Conservation (phyloP, 2,888 invertebrate species). For the Eurytoma adleriae region DNA sequence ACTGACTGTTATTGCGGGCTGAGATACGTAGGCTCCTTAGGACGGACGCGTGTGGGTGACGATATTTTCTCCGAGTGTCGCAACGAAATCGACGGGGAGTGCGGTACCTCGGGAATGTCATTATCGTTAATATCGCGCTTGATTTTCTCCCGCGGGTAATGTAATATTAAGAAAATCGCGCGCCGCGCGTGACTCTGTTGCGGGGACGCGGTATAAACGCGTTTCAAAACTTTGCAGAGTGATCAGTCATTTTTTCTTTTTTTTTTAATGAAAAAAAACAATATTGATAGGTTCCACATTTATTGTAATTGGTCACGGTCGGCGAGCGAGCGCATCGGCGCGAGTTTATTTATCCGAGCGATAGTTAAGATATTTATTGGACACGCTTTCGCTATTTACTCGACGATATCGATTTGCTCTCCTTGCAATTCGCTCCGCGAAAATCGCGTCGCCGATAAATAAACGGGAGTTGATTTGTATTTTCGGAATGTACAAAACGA, state of each 20-base stretch:
- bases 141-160: slow-evolving; percentile 21
- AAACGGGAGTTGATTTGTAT: too few species aligned
- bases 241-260: not conserved
- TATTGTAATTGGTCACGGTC: too few species aligned
- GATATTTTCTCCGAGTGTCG: not conserved
- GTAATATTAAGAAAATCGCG: slow-evolving; percentile 23
- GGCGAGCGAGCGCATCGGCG: too few species aligned
- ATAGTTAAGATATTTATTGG: too few species aligned
- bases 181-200: slow-evolving; percentile 4
- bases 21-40: too few species aligned
- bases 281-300: not conserved
- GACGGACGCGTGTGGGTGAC: not conserved
- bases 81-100: slow-evolving; percentile 4
- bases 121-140: slow-evolving; percentile 32
- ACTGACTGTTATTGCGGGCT: too few species aligned
- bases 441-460: too few species aligned
- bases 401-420: too few species aligned
- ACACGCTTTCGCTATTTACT: too few species aligned
- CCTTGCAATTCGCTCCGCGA: too few species aligned
- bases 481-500: too few species aligned
- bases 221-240: slow-evolving; percentile 29
- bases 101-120: slow-evolving; percentile 15
- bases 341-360: too few species aligned
- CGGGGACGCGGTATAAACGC: slow-evolving; percentile 10
- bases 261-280: not conserved